A percentile compares a stretch with the other conserved stretches of the same genome.
phyloP scores from a whole-genome alignment of 2,888 invertebrate genomes.

The Archips xylosteana region DNA sequence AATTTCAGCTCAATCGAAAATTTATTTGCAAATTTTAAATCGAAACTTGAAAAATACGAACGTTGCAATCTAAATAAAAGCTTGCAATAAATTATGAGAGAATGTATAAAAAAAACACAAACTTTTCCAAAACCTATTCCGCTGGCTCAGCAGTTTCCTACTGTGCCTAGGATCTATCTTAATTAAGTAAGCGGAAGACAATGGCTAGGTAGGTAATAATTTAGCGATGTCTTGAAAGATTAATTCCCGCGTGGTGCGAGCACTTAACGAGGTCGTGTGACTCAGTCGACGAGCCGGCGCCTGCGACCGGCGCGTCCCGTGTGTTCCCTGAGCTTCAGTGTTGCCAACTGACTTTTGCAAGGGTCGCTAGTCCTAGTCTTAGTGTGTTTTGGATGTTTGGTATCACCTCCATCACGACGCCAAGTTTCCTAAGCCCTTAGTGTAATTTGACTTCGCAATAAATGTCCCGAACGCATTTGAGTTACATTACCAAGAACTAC shows the following conservation, averaged over 20 bases:
- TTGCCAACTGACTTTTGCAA: not conserved
- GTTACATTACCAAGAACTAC: too few relatives aligned
- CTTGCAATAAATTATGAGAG: not conserved
- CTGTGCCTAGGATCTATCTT: constrained; percentile 16
- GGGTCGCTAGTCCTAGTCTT: too few relatives aligned
- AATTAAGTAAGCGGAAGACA: constrained; percentile 35
- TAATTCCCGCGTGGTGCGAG: constrained; percentile 52
- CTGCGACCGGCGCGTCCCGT: constrained; percentile 57
- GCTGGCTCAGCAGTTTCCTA: not conserved
- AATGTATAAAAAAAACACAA: not conserved
- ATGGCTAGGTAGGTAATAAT: constrained; percentile 47
- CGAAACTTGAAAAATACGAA: too few relatives aligned
- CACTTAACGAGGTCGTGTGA: constrained; percentile 73
- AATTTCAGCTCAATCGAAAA: too few relatives aligned
- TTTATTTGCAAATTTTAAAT: too few relatives aligned
- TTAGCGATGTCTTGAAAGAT: constrained; percentile 46
- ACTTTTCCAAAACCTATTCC: not conserved
- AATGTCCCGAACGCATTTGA: too few relatives aligned
- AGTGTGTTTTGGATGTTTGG: too few relatives aligned
- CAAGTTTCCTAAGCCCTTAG: too few relatives aligned
- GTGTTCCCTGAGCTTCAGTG: constrained; percentile 50
- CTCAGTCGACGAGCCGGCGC: constrained; percentile 74
- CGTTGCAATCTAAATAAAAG: too few relatives aligned
- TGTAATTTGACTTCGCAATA: too few relatives aligned
- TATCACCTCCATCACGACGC: too few relatives aligned